Percentiles rank a stretch among this genome's conserved stretches.
phyloP scores from a whole-genome alignment of 1,140 invertebrate genomes.

The Heliconius nattereri region DNA sequence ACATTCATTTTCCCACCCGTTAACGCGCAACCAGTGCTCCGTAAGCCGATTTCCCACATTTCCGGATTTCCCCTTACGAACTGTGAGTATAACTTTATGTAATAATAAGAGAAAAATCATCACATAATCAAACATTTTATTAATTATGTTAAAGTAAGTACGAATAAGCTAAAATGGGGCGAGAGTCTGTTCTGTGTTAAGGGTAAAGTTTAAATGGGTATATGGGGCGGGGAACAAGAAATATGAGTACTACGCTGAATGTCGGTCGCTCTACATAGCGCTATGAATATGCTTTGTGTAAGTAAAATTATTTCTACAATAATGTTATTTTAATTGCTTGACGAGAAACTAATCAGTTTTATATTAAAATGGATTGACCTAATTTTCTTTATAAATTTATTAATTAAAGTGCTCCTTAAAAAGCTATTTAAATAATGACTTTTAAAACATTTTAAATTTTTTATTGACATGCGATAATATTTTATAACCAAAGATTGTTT shows the following conservation, averaged over 20 bases:
- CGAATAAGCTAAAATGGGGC: not conserved
- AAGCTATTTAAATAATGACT: not conserved
- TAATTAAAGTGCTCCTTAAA: not conserved
- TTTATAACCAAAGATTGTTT: not conserved
- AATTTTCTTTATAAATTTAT: not conserved
- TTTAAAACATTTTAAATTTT: not conserved
- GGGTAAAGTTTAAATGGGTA: constrained; percentile 54
- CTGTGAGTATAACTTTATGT: constrained; percentile 50
- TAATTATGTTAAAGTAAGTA: not conserved
- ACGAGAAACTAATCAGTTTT: not conserved
- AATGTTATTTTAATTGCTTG: not conserved
- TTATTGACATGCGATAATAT: not conserved
- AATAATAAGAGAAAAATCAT: constrained; percentile 3
- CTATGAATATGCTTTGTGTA: constrained; percentile 1
- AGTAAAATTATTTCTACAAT: not conserved
- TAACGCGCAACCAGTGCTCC: constrained; percentile 63
- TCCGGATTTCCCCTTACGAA: constrained; percentile 52
- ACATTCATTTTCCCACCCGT: constrained; percentile 58
- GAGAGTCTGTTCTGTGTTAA: constrained; percentile 29
- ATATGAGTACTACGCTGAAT: constrained; percentile 20
- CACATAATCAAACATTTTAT: not conserved
- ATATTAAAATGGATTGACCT: not conserved
- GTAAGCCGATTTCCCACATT: constrained; percentile 51
- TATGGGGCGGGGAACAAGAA: constrained; percentile 50
- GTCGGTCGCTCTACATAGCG: constrained; percentile 29